Evolutionary conservation across 1,140 invertebrate genomes (phyloP).

Genomic region (Musca vetustissima): DNA sequence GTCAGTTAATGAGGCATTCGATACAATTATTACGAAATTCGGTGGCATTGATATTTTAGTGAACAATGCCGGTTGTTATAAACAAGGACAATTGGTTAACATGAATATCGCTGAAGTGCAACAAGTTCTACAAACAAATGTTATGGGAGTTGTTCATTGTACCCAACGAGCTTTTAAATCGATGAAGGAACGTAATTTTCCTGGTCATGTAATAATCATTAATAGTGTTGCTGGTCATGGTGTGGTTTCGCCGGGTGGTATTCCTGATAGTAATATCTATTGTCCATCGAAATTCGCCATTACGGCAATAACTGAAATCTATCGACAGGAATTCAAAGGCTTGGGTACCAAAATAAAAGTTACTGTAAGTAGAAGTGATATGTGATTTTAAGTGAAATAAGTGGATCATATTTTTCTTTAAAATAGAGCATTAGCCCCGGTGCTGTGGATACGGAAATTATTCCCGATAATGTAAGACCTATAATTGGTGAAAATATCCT

Average conservation of each 20-base stretch:
- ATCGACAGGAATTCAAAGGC: too few relatives aligned
- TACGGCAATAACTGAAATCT: too few relatives aligned
- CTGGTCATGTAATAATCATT: conserved; percentile 73
- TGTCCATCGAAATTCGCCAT: conserved; percentile 70
- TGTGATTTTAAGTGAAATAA: too few relatives aligned
- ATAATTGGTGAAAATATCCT: conserved; percentile 35
- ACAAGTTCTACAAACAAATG: too few relatives aligned
- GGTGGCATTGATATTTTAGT: conserved; percentile 69
- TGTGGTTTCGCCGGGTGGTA: neutral
- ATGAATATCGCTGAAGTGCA: conserved; percentile 30
- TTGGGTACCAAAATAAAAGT: too few relatives aligned
- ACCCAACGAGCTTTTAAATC: too few relatives aligned
- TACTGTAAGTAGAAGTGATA: conserved; percentile 58
- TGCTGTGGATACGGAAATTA: too few relatives aligned
- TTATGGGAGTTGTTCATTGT: too few relatives aligned
- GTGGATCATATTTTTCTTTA: conserved; percentile 25
- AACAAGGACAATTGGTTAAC: neutral
- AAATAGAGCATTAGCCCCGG: conserved; percentile 64
- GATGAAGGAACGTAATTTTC: conserved; percentile 66
- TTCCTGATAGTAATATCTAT: conserved; percentile 59
- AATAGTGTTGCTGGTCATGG: conserved; percentile 63
- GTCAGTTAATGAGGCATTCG: conserved; percentile 66
- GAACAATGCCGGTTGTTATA: conserved; percentile 68
- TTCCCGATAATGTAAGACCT: conserved; percentile 37
- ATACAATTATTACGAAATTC: conserved; percentile 62